Percentiles rank a stretch among this genome's conserved stretches.
Conservation (phyloP, 2,797 vertebrate species). For the Sternarchorhynchus goeldii region DNA sequence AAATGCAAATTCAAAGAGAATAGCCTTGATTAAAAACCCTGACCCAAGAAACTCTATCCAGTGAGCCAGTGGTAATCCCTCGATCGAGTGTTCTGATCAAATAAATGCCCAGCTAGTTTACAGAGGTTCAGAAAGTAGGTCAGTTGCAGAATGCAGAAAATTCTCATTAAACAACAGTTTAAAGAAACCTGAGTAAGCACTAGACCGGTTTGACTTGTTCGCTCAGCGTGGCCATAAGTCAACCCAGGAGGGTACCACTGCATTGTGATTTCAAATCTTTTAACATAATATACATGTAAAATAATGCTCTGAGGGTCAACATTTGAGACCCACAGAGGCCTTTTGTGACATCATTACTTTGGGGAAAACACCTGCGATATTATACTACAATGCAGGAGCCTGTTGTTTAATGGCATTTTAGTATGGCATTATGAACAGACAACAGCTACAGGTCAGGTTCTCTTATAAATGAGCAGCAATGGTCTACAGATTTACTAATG, state of each 20-base stretch:
- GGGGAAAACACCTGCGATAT: not conserved
- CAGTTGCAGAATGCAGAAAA: slow-evolving; percentile 9
- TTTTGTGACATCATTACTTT: slow-evolving; percentile 18
- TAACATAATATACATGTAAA: slow-evolving; percentile 5
- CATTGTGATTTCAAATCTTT: slow-evolving; percentile 49
- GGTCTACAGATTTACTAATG: slow-evolving; percentile 17
- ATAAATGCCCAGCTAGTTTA: not conserved
- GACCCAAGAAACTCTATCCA: too few species aligned
- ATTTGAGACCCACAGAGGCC: slow-evolving; percentile 42
- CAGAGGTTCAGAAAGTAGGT: slow-evolving; percentile 3
- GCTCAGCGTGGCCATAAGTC: slow-evolving; percentile 29
- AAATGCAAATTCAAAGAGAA: too few species aligned
- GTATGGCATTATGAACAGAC: slow-evolving; percentile 10
- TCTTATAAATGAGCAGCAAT: slow-evolving; percentile 3
- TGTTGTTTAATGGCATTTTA: slow-evolving; percentile 22
- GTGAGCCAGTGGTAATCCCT: not conserved
- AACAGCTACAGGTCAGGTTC: not conserved
- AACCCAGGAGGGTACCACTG: slow-evolving; percentile 30
- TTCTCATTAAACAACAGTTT: slow-evolving; percentile 36
- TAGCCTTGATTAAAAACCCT: too few species aligned
- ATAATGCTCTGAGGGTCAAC: slow-evolving; percentile 42
- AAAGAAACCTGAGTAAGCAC: slow-evolving; percentile 34
- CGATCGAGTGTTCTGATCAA: not conserved
- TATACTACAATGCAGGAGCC: not conserved
- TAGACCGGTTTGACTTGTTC: slow-evolving; percentile 49